Evolutionary conservation across 2,797 vertebrate genomes (phyloP).

Genomic region (Decapterus maruadsi): DNA sequence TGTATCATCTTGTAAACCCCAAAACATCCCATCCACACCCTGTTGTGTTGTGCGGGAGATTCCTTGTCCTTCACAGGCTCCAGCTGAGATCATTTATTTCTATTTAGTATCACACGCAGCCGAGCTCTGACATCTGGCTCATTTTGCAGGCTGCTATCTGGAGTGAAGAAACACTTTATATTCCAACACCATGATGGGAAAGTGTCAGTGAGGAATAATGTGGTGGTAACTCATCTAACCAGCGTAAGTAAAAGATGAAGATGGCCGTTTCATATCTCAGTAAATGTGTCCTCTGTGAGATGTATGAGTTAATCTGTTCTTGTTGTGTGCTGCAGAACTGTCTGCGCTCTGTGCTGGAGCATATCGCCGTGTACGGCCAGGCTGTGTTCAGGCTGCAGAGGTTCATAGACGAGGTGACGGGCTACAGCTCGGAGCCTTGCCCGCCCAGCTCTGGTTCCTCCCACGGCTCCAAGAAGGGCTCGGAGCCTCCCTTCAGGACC

Average conservation of each 20-base stretch:
- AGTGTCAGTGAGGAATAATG: constrained; percentile 92
- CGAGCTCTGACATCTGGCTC: constrained; percentile 9
- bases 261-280: not conserved
- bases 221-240: constrained; percentile 96
- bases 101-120: not conserved
- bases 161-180: constrained; percentile 96
- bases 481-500: constrained; percentile 94
- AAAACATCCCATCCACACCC: not conserved
- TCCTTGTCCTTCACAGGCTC: not conserved
- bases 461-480: constrained; percentile 85
- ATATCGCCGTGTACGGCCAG: constrained; percentile 95
- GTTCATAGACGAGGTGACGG: constrained; percentile 97
- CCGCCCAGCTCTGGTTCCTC: constrained; percentile 81
- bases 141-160: constrained; percentile 93
- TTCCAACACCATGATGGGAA: constrained; percentile 96
- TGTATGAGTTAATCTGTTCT: not conserved
- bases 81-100: not conserved
- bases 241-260: constrained; percentile 86
- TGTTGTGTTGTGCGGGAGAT: not conserved
- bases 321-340: constrained; percentile 87
- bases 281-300: not conserved
- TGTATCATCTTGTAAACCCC: not conserved
- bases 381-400: constrained; percentile 94
- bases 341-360: constrained; percentile 93
- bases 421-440: constrained; percentile 86